Percentiles rank a stretch among this genome's conserved stretches.
Evolutionary conservation across 92 coral and sea anemone species (phyloP).

Genomic region (Metridium senile): DNA sequence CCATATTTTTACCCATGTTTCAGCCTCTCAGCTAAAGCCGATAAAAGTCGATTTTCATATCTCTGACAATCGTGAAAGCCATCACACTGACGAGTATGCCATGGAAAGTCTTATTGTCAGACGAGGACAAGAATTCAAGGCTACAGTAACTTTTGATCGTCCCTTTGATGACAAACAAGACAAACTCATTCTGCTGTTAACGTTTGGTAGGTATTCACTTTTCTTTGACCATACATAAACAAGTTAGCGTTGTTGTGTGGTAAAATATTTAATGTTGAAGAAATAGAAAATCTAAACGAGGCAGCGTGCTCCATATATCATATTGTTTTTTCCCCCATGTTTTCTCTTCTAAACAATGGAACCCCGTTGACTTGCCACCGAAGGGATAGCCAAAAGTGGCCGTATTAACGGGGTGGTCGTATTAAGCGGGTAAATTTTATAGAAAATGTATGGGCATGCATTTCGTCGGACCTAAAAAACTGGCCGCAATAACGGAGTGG

Average conservation of each 20-base stretch:
- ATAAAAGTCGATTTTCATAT: conserved; percentile 34
- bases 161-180: conserved; percentile 41
- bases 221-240: no score
- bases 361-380: no score
- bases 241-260: neutral
- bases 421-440: no score
- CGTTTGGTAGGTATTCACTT: conserved; percentile 54
- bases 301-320: no score
- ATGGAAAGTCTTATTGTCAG: conserved; percentile 50
- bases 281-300: neutral
- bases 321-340: no score
- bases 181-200: conserved; percentile 50
- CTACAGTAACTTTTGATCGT: conserved; percentile 55
- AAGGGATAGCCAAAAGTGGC: no score
- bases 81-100: conserved; percentile 61
- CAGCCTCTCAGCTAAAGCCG: conserved; percentile 44
- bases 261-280: neutral
- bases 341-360: no score
- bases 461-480: no score
- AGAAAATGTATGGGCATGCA: no score
- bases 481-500: no score
- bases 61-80: conserved; percentile 43
- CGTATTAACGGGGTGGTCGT: no score
- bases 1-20: neutral
- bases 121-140: conserved; percentile 59